Base-by-base conservation (phyloP, 2,888 invertebrate genomes). In the Conistra vaccinii region DNA sequence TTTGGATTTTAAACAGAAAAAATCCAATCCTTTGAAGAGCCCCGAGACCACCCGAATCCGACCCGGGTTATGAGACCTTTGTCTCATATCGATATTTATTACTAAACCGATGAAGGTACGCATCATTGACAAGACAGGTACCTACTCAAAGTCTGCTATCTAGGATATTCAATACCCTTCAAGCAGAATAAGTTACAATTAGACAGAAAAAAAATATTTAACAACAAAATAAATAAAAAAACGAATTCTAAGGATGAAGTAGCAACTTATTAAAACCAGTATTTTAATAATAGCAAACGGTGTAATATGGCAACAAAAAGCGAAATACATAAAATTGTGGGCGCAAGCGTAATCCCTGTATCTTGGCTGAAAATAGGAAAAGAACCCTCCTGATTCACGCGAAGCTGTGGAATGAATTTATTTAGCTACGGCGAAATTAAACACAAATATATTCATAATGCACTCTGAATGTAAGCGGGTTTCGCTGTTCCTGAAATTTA, bases 361-460 rank as follows among this genome's bases (percentile, higher is more conserved):
- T 90, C 90, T 91, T 90, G 81, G 88, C 89, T 90, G 89, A 91
- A 91, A 94, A 85, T 90, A 92, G 90, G 90, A 91, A 92, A 92
- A 92, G 90, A 87, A 91, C 91, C 89, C 90, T 91, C 88, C 89
- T 92, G 90, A 92, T 91, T 92, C 92, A 92, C 91, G 89, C 88
- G 85, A 85, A 77, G 90, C 90, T 89, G 88, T n/a, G 86, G 88
- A 92, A 93, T 92, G 89, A 93, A 93, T 93, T 93, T 93, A 93
- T 93, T 92, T 91, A 90, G 88, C 89, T 87, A 80, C 87, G 86
- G 85, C 88, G 80, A 93, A 93, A 93, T 92, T 92, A 91, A 91
- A 89, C 87, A 89, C 87, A 90, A 90, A 91, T 92, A 91, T 89
- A 91, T 91, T 92, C 90, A 85, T 84, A 83, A 80, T 84, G 86